phyloP scores from a whole-genome alignment of 2,797 vertebrate genomes.

The Dromococcyx pavoninus region DNA sequence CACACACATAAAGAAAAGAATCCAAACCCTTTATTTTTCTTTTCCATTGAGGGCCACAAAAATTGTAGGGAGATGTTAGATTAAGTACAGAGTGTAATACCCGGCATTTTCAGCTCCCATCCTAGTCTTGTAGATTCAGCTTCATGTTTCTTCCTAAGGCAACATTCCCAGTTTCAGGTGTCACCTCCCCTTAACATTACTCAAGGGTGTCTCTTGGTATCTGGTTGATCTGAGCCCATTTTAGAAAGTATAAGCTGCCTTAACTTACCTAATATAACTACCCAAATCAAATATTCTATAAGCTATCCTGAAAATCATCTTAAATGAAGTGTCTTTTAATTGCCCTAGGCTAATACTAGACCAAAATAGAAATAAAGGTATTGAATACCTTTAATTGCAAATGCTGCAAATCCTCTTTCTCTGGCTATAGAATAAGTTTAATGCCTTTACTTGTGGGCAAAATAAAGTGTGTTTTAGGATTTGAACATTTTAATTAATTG shows the following conservation, averaged over 20 bases:
- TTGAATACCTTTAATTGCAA: not conserved
- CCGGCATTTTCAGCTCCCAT: not conserved
- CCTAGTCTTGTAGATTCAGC: not conserved
- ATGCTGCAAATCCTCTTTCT: not conserved
- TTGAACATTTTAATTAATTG: conserved; percentile 6
- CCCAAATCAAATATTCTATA: not conserved
- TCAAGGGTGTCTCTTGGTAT: not conserved
- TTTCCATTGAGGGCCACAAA: not conserved
- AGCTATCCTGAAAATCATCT: not conserved
- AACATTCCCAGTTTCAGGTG: not conserved
- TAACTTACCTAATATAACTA: not conserved
- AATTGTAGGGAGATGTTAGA: not conserved
- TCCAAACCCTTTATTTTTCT: not conserved
- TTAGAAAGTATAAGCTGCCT: not conserved
- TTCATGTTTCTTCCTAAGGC: not conserved
- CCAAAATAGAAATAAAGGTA: not conserved
- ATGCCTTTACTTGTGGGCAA: not conserved
- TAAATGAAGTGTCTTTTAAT: not conserved
- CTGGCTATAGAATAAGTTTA: not conserved
- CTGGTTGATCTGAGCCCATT: not conserved
- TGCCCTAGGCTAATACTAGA: not conserved
- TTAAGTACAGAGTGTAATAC: not conserved
- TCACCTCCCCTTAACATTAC: not conserved
- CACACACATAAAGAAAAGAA: not conserved
- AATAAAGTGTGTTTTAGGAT: not conserved